phyloP scores from a whole-genome alignment of 2,113 vertebrate genomes.

The Sorex fumeus region DNA sequence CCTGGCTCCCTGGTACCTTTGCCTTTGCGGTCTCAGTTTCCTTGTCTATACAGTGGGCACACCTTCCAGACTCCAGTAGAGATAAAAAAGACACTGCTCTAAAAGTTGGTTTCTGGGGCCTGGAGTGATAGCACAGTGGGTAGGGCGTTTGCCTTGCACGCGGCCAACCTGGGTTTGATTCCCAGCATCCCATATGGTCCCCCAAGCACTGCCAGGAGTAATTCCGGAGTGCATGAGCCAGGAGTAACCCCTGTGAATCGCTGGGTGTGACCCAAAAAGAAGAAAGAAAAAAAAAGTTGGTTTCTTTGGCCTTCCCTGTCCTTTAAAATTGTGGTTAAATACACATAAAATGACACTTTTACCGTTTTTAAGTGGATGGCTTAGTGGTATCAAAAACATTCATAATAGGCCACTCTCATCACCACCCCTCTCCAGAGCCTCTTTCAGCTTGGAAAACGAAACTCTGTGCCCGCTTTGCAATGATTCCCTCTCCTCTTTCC shows the following conservation, averaged over 20 bases:
- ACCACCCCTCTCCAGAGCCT: neutral
- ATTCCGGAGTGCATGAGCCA: too few species aligned
- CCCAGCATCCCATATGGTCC: too few species aligned
- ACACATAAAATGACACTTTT: neutral
- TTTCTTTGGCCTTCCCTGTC: neutral
- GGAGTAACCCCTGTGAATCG: too few species aligned
- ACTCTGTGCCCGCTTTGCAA: too few species aligned
- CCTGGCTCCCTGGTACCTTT: neutral
- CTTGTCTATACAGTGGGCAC: neutral
- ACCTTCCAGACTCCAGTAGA: conserved; percentile 3
- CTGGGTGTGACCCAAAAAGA: too few species aligned
- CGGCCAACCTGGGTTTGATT: too few species aligned
- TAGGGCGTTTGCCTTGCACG: too few species aligned
- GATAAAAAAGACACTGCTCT: neutral
- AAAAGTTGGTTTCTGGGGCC: too few species aligned
- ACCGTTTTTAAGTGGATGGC: neutral
- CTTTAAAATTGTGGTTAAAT: neutral
- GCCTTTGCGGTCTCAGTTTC: neutral
- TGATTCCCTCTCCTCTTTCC: neutral
- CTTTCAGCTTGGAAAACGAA: neutral
- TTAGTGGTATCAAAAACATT: neutral
- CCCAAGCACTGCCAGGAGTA: too few species aligned
- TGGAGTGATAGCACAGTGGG: too few species aligned
- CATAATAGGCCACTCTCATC: neutral
- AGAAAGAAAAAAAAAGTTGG: neutral